These are phyloP conservation scores for Tridacna gigas DNA, from an alignment of 2,888 invertebrate species.

Conservation along the genomic window DNA sequence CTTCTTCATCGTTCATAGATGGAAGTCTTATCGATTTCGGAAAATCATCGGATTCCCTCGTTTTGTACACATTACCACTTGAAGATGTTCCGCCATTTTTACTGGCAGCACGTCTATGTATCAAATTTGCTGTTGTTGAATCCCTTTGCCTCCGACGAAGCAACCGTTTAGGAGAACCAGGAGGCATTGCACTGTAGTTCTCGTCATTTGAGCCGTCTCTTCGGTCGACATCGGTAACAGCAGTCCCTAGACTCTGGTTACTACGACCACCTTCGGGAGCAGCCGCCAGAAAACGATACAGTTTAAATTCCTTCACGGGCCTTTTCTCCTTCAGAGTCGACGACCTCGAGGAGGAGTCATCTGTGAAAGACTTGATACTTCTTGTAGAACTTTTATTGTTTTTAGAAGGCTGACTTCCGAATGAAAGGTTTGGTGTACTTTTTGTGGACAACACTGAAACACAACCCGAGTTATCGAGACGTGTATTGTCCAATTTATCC, in stretches of 20 bases:
- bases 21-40: slow-evolving; percentile 52
- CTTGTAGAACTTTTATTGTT: neutral
- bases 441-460: slow-evolving; percentile 62
- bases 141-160: slow-evolving; percentile 36
- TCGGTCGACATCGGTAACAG: slow-evolving; percentile 29
- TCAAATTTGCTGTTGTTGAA: slow-evolving; percentile 52
- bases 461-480: slow-evolving; percentile 42
- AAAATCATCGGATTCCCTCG: slow-evolving; percentile 15
- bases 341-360: neutral
- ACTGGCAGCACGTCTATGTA: slow-evolving; percentile 50
- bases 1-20: slow-evolving; percentile 35
- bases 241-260: slow-evolving; percentile 42
- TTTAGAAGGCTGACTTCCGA: slow-evolving; percentile 5
- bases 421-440: slow-evolving; percentile 61
- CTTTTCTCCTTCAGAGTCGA: slow-evolving; percentile 29
- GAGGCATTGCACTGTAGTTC: neutral
- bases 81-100: slow-evolving; percentile 27
- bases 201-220: neutral
- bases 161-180: slow-evolving; percentile 31
- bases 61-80: neutral
- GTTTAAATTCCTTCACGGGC: slow-evolving; percentile 68
- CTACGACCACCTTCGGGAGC: slow-evolving; percentile 60
- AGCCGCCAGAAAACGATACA: slow-evolving; percentile 73
- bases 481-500: slow-evolving; percentile 30
- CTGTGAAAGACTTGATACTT: slow-evolving; percentile 15